A percentile compares a stretch with the other conserved stretches of the same genome.
phyloP scores from a whole-genome alignment of 2,888 invertebrate genomes.

The Polymixis flavicincta region DNA sequence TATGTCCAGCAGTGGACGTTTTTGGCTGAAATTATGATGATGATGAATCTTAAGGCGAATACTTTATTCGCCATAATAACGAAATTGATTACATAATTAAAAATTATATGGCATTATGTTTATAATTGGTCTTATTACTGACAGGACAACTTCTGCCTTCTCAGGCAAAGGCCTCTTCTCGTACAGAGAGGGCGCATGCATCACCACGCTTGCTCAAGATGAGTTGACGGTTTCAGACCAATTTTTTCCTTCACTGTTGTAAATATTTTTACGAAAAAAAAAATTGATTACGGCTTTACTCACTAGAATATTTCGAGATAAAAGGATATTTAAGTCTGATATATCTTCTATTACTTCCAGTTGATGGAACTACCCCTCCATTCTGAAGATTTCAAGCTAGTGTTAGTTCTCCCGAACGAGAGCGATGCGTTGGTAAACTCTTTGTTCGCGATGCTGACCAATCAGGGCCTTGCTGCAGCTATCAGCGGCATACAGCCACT shows the following conservation, averaged over 20 bases:
- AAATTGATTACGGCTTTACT: background rate
- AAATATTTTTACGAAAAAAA: background rate
- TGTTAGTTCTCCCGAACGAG: conserved; percentile 69
- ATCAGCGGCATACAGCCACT: conserved; percentile 56
- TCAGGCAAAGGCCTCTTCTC: no score
- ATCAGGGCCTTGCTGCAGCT: conserved; percentile 51
- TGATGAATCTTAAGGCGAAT: no score
- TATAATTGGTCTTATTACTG: no score
- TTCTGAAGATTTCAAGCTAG: conserved; percentile 60
- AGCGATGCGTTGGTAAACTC: conserved; percentile 44
- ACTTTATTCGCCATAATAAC: no score
- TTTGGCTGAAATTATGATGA: no score
- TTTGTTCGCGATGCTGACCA: conserved; percentile 49
- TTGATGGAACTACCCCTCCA: conserved; percentile 67
- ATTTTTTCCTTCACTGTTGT: background rate
- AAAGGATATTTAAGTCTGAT: background rate
- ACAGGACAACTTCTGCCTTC: no score
- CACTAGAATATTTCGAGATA: background rate
- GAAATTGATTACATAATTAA: no score
- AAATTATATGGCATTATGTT: no score
- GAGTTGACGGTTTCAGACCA: no score
- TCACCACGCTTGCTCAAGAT: no score
- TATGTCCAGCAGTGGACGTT: no score
- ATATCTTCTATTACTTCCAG: conserved; percentile 45
- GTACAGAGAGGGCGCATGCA: no score